These are phyloP conservation scores for Edolisoma coerulescens DNA, from an alignment of 2,113 vertebrate species.

Conservation along the genomic window DNA sequence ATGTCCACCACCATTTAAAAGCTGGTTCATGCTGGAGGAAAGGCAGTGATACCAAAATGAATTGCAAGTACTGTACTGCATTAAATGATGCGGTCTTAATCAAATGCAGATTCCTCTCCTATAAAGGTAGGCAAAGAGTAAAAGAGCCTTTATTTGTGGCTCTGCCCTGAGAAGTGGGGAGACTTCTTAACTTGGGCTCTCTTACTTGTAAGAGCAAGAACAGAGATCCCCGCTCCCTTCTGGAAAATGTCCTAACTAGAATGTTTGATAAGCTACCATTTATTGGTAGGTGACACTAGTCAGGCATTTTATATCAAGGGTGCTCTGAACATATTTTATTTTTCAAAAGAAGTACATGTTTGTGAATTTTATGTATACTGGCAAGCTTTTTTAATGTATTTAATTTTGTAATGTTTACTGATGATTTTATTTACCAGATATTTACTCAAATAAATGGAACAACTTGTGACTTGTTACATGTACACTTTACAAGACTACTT, in stretches of 20 bases:
- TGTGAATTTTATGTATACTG: conserved; percentile 80
- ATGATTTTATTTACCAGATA: conserved; percentile 81
- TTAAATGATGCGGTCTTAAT: conserved; percentile 11
- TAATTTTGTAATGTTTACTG: conserved; percentile 83
- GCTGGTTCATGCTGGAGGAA: conserved; percentile 1
- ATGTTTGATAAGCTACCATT: conserved; percentile 57
- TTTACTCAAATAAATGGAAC: conserved; percentile 83
- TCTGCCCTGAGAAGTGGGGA: background rate
- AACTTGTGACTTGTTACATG: conserved; percentile 68
- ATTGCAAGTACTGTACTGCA: background rate
- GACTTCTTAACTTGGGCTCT: background rate
- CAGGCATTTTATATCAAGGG: conserved; percentile 81
- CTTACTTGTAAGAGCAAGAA: background rate
- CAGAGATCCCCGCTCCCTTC: conserved; percentile 21
- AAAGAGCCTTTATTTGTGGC: background rate
- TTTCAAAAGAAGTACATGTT: conserved; percentile 76
- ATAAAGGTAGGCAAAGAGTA: conserved; percentile 5
- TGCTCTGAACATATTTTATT: conserved; percentile 84
- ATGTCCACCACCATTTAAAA: background rate
- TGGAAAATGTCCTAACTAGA: conserved; percentile 34
- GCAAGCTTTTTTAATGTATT: conserved; percentile 82
- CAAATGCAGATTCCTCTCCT: conserved; percentile 1
- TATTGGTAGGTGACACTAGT: conserved; percentile 57
- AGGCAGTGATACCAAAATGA: conserved; percentile 3
- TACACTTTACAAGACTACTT: conserved; percentile 7